These are phyloP conservation scores for Typhlichthys eigenmanni DNA, from an alignment of 2,797 vertebrate species.

Conservation along the genomic window DNA sequence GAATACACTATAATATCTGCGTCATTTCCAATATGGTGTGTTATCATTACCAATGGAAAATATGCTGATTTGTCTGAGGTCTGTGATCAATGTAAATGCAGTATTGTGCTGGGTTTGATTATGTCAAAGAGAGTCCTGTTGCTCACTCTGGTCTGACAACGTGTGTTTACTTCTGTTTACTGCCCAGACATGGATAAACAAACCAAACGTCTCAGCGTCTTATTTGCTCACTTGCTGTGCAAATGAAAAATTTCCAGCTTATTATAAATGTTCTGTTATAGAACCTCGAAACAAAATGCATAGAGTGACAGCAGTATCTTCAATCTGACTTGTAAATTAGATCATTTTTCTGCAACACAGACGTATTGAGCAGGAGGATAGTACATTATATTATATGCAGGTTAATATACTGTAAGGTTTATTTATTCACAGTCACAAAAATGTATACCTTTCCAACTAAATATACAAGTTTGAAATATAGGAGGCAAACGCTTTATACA, in stretches of 20 bases:
- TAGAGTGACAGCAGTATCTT: constrained; percentile 35
- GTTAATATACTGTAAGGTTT: constrained; percentile 2
- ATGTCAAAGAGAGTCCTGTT: constrained; percentile 73
- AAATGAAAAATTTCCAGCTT: constrained; percentile 61
- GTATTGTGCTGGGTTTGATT: constrained; percentile 57
- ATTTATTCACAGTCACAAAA: not conserved
- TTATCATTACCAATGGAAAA: constrained; percentile 30
- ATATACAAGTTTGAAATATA: no score
- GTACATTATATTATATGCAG: not conserved
- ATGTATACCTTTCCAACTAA: no score
- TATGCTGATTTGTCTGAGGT: constrained; percentile 35
- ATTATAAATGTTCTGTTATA: constrained; percentile 62
- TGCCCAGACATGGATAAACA: constrained; percentile 61
- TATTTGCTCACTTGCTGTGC: constrained; percentile 73
- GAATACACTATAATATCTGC: constrained; percentile 5
- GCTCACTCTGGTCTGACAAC: constrained; percentile 57
- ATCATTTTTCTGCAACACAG: not conserved
- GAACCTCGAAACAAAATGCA: constrained; percentile 46
- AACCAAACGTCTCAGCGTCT: constrained; percentile 58
- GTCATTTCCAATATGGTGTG: constrained; percentile 15
- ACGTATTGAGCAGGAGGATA: constrained; percentile 5
- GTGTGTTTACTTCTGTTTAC: constrained; percentile 62
- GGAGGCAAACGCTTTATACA: no score
- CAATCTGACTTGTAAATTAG: constrained; percentile 21
- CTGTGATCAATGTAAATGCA: constrained; percentile 58